Conservation (phyloP, 2,113 vertebrate genomes). For the Anolis carolinensis region DNA sequence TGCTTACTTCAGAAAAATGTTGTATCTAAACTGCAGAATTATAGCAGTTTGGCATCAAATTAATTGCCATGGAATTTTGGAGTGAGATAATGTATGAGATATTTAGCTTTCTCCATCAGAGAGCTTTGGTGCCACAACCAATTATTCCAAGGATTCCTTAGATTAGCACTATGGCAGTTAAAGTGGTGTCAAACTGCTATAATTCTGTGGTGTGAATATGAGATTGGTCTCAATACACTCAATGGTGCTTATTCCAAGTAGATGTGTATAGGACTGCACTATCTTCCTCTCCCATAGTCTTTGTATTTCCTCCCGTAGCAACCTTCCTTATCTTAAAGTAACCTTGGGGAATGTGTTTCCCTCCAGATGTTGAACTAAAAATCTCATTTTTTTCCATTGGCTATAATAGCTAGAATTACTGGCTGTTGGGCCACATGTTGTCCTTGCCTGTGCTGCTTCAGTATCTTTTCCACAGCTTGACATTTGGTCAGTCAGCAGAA, state of each 20-base stretch:
- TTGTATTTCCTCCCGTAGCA: neutral
- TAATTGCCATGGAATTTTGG: too few species aligned
- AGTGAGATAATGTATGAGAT: too few species aligned
- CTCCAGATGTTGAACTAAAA: neutral
- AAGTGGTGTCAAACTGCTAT: too few species aligned
- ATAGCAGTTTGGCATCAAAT: too few species aligned
- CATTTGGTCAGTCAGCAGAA: neutral
- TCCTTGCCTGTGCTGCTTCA: neutral
- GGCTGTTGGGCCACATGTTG: neutral
- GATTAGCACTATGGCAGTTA: too few species aligned
- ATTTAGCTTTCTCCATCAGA: too few species aligned
- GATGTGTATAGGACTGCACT: neutral
- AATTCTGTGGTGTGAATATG: too few species aligned
- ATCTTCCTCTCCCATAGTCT: neutral
- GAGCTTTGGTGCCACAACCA: too few species aligned
- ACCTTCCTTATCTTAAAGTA: neutral
- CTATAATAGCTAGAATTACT: neutral
- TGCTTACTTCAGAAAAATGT: too few species aligned
- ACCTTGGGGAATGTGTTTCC: neutral
- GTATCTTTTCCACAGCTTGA: too few species aligned
- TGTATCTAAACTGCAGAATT: too few species aligned
- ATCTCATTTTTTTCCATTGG: neutral
- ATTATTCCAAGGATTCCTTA: too few species aligned
- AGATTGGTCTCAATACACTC: neutral
- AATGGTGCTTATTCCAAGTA: neutral